Evolutionary conservation across 2,888 invertebrate species (phyloP), one percentile per base, ranked within the genome.

Genomic region (Nomada hirtipes): DNA sequence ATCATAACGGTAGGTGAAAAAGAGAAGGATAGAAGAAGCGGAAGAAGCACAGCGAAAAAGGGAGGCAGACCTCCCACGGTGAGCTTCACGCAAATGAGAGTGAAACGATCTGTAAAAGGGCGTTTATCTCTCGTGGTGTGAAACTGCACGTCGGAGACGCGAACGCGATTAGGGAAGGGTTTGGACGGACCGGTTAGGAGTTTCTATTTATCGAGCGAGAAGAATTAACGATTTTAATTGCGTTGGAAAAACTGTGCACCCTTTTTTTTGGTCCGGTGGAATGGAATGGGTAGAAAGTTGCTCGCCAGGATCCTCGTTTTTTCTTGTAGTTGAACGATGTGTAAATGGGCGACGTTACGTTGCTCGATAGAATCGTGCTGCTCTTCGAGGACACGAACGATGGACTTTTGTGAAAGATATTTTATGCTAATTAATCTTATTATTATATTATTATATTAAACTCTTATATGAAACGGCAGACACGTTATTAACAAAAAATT

Each of bases 71-170:
- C 83, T 83, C 83, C 83, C 79, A 83, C 78, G 83, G 83, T 60
- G 83, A 81, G 81, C 71, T 76, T 68, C 81, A 81, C 82, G 82
- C 82, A 82, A 82, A 82, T 82, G 82, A 82, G 82, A 82, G 76
- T 72, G 82, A 82, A 82, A 82, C 82, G 82, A 76, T 82, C 82
- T 82, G 82, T 82, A 73, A 82, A 82, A 82, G 82, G 76, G 72
- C 82, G 82, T 82, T 82, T 82, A 82, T 82, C 82, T 82, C 76
- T 74, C 82, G 70, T 20, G 74, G 74, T 71, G 83, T 61, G 82
- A 77, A 74, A 72, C 69, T 70, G 67, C 70, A 68, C 63, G 82
- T 44, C 44, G 26, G 47, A 79, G 64, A 74, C 61, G 55, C 4
- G 65, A 61, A 61, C 68, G 23, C 53, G 64, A 64, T 63, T 11